Conservation (phyloP, 2,888 invertebrate genomes). For the Leptarthrus brevirostris region DNA sequence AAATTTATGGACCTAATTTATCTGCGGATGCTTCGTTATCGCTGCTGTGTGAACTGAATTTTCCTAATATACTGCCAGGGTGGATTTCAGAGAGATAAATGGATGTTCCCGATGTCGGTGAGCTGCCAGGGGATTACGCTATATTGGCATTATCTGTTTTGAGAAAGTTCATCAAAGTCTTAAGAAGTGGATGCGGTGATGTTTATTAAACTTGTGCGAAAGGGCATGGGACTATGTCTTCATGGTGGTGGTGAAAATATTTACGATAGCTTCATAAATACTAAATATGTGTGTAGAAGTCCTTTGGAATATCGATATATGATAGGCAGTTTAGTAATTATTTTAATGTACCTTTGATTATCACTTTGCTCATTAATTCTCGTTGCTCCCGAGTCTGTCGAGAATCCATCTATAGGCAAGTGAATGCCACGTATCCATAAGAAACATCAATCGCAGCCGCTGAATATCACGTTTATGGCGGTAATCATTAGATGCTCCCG, state of each 20-base stretch:
- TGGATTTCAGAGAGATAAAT: slow-evolving; percentile 43
- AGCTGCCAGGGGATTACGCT: slow-evolving; percentile 36
- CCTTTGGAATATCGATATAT: no score
- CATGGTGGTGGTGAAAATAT: neutral
- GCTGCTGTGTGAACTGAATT: slow-evolving; percentile 45
- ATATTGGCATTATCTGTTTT: slow-evolving; percentile 48
- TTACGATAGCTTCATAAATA: no score
- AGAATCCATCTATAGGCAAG: neutral
- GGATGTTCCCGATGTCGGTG: slow-evolving; percentile 5
- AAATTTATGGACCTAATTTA: slow-evolving; percentile 52
- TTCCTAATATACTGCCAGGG: slow-evolving; percentile 44
- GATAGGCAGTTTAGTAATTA: neutral
- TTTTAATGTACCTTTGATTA: slow-evolving; percentile 22
- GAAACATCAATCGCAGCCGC: slow-evolving; percentile 28
- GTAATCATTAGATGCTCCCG: slow-evolving; percentile 45
- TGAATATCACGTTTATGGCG: slow-evolving; percentile 22
- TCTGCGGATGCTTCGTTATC: slow-evolving; percentile 51
- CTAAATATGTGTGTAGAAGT: no score
- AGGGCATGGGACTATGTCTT: neutral
- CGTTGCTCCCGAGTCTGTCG: neutral
- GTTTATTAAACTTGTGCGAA: slow-evolving; percentile 39
- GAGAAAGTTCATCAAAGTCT: slow-evolving; percentile 42
- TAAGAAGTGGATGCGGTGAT: slow-evolving; percentile 33
- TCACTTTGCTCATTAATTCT: slow-evolving; percentile 13
- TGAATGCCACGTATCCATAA: neutral